phyloP scores from a whole-genome alignment of 2,888 invertebrate species.

The Colostygia pectinataria region DNA sequence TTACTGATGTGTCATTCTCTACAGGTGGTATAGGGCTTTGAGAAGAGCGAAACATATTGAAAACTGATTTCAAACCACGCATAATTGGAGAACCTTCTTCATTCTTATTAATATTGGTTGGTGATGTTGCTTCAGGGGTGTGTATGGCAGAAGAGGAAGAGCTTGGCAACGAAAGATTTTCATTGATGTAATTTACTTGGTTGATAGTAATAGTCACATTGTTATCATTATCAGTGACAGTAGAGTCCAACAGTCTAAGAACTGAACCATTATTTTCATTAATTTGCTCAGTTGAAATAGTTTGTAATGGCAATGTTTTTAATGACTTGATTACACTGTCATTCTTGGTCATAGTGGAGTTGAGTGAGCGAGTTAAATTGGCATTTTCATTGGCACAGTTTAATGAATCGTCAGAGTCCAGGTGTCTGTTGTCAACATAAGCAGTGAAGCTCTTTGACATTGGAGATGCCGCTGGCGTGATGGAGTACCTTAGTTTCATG shows the following conservation, averaged over 20 bases:
- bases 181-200: constrained; percentile 53
- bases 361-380: constrained; percentile 63
- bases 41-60: constrained; percentile 73
- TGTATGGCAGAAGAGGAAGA: constrained; percentile 59
- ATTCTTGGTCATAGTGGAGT: constrained; percentile 55
- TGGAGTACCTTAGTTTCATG: constrained; percentile 73
- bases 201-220: constrained; percentile 54
- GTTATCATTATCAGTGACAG: constrained; percentile 35
- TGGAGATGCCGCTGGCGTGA: constrained; percentile 68
- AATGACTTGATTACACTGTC: constrained; percentile 53
- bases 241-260: constrained; percentile 49
- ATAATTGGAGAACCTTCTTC: constrained; percentile 72
- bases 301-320: constrained; percentile 61
- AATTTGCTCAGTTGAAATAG: constrained; percentile 48
- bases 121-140: constrained; percentile 72
- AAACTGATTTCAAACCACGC: constrained; percentile 70
- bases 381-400: constrained; percentile 48
- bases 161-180: constrained; percentile 61
- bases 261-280: constrained; percentile 49
- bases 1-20: constrained; percentile 38
- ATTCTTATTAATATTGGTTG: constrained; percentile 62
- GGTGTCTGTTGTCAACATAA: constrained; percentile 49
- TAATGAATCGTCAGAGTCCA: constrained; percentile 48
- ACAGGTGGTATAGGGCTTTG: constrained; percentile 66
- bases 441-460: constrained; percentile 72